A percentile compares a stretch with the other conserved stretches of the same genome.
phyloP scores from a whole-genome alignment of 2,797 vertebrate species.

The Sorex maritimensis region DNA sequence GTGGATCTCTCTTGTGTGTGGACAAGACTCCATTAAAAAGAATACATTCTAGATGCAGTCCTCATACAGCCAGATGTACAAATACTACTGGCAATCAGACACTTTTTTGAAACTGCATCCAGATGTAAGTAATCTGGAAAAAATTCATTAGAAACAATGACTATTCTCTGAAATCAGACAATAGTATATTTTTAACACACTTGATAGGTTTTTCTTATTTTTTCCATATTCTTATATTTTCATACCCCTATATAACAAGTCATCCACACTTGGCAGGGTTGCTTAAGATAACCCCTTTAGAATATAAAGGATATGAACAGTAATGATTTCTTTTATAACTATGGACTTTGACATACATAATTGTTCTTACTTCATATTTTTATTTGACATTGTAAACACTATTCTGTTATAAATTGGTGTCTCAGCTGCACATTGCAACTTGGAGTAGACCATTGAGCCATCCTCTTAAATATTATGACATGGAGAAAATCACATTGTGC shows the following conservation, averaged over 20 bases:
- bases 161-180: slow-evolving; percentile 53
- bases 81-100: background rate
- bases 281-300: slow-evolving; percentile 49
- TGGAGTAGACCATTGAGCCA: slow-evolving; percentile 87
- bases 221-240: slow-evolving; percentile 9
- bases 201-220: slow-evolving; percentile 17
- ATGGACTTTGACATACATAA: slow-evolving; percentile 59
- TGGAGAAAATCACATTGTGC: slow-evolving; percentile 91
- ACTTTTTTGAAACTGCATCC: background rate
- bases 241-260: slow-evolving; percentile 8
- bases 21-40: background rate
- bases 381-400: slow-evolving; percentile 77
- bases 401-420: slow-evolving; percentile 73
- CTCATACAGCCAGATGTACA: background rate
- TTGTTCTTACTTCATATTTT: slow-evolving; percentile 60
- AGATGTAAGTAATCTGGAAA: background rate
- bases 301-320: slow-evolving; percentile 67
- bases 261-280: slow-evolving; percentile 40
- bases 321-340: slow-evolving; percentile 67
- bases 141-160: slow-evolving; percentile 9
- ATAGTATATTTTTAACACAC: background rate
- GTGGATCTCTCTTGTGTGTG: background rate
- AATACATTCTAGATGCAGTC: background rate
- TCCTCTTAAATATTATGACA: slow-evolving; percentile 92
- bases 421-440: slow-evolving; percentile 89